Conservation (phyloP, 2,797 vertebrate species). For the Crocodylus rhombifer region DNA sequence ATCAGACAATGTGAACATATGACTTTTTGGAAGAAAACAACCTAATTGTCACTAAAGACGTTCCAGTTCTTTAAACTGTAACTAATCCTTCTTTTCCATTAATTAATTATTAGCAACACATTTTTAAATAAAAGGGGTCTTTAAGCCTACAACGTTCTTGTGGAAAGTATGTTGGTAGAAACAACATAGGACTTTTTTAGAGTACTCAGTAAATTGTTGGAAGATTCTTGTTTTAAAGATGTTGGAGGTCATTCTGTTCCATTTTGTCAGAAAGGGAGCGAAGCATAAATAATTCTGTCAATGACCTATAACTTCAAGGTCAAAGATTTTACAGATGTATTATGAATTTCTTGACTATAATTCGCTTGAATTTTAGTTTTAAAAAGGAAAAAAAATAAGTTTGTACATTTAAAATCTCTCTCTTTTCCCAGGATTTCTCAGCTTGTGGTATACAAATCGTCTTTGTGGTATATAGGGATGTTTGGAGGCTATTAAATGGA, state of each 20-base stretch:
- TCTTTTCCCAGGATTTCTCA: background rate
- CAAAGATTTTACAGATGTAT: slow-evolving; percentile 46
- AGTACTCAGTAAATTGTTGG: background rate
- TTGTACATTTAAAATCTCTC: background rate
- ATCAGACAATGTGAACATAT: background rate
- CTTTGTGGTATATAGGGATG: background rate
- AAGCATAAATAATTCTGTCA: slow-evolving; percentile 68
- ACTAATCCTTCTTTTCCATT: background rate
- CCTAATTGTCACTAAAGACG: background rate
- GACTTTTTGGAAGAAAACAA: background rate
- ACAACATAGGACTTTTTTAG: background rate
- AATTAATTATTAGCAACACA: slow-evolving; percentile 2
- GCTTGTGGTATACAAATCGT: background rate
- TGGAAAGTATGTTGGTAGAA: background rate
- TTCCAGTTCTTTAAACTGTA: background rate
- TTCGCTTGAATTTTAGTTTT: background rate
- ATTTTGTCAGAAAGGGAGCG: slow-evolving; percentile 41
- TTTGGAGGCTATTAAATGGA: background rate
- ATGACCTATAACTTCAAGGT: slow-evolving; percentile 55
- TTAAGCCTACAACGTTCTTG: background rate
- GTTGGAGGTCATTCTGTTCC: background rate
- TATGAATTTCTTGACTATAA: slow-evolving; percentile 48
- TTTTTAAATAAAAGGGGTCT: slow-evolving; percentile 1
- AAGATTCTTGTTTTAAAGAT: slow-evolving; percentile 37
- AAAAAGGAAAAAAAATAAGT: background rate